These are phyloP conservation scores for Charina bottae DNA, from an alignment of 2,113 vertebrate species.

Conservation along the genomic window DNA sequence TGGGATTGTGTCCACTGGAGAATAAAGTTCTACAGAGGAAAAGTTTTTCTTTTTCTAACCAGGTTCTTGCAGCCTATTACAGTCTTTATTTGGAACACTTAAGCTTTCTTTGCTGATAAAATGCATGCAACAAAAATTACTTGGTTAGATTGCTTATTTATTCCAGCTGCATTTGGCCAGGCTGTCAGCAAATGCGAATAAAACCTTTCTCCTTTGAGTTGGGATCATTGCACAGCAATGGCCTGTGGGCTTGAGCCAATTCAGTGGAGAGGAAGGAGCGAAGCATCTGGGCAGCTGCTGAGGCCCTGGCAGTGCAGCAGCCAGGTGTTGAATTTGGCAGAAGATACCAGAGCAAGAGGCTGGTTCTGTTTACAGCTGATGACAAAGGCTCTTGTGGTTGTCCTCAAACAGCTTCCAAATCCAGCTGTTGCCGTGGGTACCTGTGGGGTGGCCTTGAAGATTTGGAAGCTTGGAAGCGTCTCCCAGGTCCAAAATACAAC, in stretches of 20 bases:
- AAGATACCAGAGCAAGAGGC: not conserved
- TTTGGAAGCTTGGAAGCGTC: not conserved
- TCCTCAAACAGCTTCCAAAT: not conserved
- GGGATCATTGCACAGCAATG: too few species aligned
- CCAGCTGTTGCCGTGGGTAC: not conserved
- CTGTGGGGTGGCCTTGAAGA: not conserved
- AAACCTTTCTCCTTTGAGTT: too few species aligned
- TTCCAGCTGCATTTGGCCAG: not conserved
- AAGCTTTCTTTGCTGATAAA: not conserved
- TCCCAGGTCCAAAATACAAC: too few species aligned
- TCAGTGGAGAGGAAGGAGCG: not conserved
- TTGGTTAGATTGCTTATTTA: not conserved
- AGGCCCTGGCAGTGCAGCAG: not conserved
- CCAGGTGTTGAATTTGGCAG: not conserved
- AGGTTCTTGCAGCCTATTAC: not conserved
- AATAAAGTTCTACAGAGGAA: not conserved
- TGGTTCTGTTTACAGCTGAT: too few species aligned
- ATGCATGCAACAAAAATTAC: not conserved
- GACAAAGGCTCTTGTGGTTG: too few species aligned
- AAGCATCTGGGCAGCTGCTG: not conserved
- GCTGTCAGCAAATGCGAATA: not conserved
- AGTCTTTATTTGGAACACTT: not conserved
- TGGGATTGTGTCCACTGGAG: not conserved
- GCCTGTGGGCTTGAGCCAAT: not conserved
- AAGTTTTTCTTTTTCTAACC: not conserved